These are phyloP conservation scores for Yponomeuta plumbellus DNA, from an alignment of 2,888 invertebrate species.

Conservation along the genomic window DNA sequence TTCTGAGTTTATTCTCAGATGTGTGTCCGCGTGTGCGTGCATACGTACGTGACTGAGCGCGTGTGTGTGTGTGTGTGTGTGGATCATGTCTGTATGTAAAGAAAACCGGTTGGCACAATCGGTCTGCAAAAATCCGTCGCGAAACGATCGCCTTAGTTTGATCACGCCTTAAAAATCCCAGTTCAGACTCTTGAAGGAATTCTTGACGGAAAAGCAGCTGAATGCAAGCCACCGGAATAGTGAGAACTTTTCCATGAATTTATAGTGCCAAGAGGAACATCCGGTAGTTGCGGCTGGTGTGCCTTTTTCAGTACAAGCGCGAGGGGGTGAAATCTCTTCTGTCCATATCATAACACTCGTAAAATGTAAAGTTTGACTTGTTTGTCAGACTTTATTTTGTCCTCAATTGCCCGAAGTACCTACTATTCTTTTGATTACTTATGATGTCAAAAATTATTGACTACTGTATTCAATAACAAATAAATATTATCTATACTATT, in stretches of 20 bases:
- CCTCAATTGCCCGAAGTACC: too few species aligned
- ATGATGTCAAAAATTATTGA: too few species aligned
- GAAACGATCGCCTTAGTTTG: not conserved
- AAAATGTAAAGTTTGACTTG: not conserved
- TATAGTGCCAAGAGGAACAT: constrained; percentile 42
- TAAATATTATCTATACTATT: too few species aligned
- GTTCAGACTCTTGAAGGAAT: not conserved
- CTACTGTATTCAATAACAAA: too few species aligned
- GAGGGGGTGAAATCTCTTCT: not conserved
- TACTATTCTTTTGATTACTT: too few species aligned
- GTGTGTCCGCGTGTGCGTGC: too few species aligned
- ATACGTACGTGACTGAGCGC: too few species aligned
- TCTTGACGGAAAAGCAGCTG: constrained; percentile 13
- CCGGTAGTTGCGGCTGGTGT: constrained; percentile 22
- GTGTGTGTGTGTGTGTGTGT: too few species aligned
- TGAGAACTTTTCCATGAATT: constrained; percentile 39
- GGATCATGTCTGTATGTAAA: too few species aligned
- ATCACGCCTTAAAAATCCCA: not conserved
- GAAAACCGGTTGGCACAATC: too few species aligned
- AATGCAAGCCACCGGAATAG: constrained; percentile 33
- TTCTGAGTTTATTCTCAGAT: too few species aligned
- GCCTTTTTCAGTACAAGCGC: not conserved
- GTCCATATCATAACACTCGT: not conserved
- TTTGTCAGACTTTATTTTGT: too few species aligned
- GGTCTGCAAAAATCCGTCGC: not conserved